Percentiles rank a stretch among this genome's conserved stretches.
phyloP scores from a whole-genome alignment of 2,888 invertebrate genomes.

The Thumatha senex region DNA sequence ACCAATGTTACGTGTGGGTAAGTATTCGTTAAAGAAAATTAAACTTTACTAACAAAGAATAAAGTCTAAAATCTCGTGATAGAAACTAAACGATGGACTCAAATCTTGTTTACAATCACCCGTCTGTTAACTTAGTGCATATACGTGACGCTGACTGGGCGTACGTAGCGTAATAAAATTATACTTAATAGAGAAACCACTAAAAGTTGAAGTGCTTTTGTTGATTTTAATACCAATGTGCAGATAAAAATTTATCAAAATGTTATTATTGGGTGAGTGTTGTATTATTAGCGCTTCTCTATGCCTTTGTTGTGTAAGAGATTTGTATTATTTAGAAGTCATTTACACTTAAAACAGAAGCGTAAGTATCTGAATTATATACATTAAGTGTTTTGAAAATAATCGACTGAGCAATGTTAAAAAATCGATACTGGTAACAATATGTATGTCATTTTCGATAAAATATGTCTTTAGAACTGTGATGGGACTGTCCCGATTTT shows the following conservation, averaged over 20 bases:
- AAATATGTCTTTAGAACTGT: too few species aligned
- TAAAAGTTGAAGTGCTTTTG: background rate
- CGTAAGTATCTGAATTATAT: too few species aligned
- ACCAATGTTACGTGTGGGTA: conserved; percentile 21
- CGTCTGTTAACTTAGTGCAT: conserved; percentile 22
- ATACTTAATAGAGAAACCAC: too few species aligned
- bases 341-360: too few species aligned
- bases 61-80: conserved; percentile 13
- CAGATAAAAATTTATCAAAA: conserved; percentile 6
- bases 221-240: background rate
- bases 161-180: background rate
- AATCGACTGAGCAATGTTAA: too few species aligned
- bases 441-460: too few species aligned
- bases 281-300: too few species aligned
- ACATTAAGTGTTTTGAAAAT: too few species aligned
- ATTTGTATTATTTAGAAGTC: too few species aligned
- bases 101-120: conserved; percentile 45
- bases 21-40: conserved; percentile 9
- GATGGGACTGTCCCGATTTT: too few species aligned
- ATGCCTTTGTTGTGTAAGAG: too few species aligned
- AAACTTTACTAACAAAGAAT: conserved; percentile 3
- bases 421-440: too few species aligned
- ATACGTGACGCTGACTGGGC: conserved; percentile 16
- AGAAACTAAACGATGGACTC: background rate
- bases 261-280: conserved; percentile 27